A percentile compares a stretch with the other conserved stretches of the same genome.
phyloP scores from a whole-genome alignment of 2,113 vertebrate species.

The Zosterops japonicus region DNA sequence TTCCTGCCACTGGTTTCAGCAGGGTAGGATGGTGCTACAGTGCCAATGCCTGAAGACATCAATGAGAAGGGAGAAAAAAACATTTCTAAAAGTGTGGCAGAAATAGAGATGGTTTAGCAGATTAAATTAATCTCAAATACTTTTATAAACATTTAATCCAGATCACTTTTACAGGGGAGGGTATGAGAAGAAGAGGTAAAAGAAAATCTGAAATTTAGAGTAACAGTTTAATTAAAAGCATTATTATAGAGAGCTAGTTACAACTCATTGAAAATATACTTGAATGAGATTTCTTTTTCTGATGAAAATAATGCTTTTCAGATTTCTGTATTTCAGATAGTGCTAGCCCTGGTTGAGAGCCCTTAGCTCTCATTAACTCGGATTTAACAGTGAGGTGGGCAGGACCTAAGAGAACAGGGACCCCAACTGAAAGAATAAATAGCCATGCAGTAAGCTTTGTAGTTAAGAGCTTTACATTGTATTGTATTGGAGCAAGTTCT shows the following conservation, averaged over 20 bases:
- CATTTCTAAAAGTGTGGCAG: not conserved
- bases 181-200: not conserved
- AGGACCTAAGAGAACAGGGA: not conserved
- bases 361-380: slow-evolving; percentile 12
- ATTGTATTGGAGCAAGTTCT: not conserved
- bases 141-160: not conserved
- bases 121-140: not conserved
- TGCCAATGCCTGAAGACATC: not conserved
- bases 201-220: slow-evolving; percentile 1
- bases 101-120: not conserved
- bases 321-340: not conserved
- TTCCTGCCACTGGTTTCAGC: not conserved
- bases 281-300: not conserved
- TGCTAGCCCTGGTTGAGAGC: not conserved
- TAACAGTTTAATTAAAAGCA: slow-evolving; percentile 47
- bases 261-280: not conserved
- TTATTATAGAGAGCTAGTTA: slow-evolving; percentile 42
- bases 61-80: not conserved
- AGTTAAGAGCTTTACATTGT: not conserved
- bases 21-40: not conserved
- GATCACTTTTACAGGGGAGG: not conserved
- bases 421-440: not conserved
- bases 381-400: not conserved
- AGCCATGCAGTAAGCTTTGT: not conserved
- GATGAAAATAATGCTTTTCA: not conserved